Base-by-base conservation (phyloP, 2,888 invertebrate genomes). In the Caenorhabditis zanzibari region DNA sequence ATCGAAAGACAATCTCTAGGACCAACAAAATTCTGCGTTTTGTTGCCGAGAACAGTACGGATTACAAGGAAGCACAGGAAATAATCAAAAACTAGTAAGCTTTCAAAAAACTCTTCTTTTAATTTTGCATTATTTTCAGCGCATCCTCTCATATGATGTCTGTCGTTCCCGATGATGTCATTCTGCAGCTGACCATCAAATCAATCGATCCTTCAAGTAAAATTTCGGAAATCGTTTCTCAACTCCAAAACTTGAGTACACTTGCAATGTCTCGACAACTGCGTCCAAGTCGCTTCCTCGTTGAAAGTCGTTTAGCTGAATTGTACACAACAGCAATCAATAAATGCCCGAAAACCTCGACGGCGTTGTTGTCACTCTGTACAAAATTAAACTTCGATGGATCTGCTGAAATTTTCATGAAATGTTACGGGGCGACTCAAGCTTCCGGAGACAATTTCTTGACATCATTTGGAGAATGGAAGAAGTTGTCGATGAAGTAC, bases 401-500 rank as follows among this genome's bases (percentile, higher is more conserved):
- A 7, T 66, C 75, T 16, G 59, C 81, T 24, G 77, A 81, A 0
- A 47, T 52, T 24, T 84, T 81, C 44, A 56, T 84, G 63, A 61
- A 71, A 52, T 61, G 74, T 19, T 79, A 32, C 22, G 77, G 49
- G 22, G 59, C 73, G 19, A 5, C 24, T 6, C 47, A 52, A 4
- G 38, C 63, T 0, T 26, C 16, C 0, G 24, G 14, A 7, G 61
- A 58, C 1, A 68, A 81, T 22, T 81, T 76, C 24, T 9, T 73
- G 38, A 81, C 72, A 69, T 47, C 35, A 41, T 75, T 84, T 19
- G 68, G 41, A 24, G 66, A 38, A 4, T 84, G 84, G 84, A 81
- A 81, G 28, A 66, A 47, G 32, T 26, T 81, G 28, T 81, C 81
- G 14, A 32, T 16, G 0, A 74, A 69, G 49, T 80, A 81, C 59